phyloP scores from a whole-genome alignment of 2,888 invertebrate species.

The Archips crataeganus region DNA sequence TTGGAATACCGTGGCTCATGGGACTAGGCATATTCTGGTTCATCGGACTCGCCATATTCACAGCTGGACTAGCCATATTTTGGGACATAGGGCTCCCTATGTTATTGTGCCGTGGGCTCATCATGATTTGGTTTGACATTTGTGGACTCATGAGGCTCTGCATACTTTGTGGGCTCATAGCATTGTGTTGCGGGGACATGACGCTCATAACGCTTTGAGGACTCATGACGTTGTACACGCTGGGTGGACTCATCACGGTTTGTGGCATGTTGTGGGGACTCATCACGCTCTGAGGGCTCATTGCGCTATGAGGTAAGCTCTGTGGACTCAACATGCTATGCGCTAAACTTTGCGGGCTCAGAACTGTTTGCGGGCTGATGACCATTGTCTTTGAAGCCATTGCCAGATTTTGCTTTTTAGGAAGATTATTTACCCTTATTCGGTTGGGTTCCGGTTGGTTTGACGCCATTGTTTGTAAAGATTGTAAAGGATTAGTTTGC shows the following conservation, averaged over 20 bases:
- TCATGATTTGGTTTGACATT: conserved; percentile 79
- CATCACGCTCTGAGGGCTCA: conserved; percentile 80
- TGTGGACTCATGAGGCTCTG: conserved; percentile 80
- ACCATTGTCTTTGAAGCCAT: conserved; percentile 74
- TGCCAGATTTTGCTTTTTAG: conserved; percentile 69
- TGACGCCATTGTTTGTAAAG: conserved; percentile 76
- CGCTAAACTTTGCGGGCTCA: conserved; percentile 75
- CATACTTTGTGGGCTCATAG: conserved; percentile 81
- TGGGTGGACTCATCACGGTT: conserved; percentile 78
- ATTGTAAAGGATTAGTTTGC: conserved; percentile 71
- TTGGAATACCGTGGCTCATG: conserved; percentile 78
- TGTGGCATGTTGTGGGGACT: conserved; percentile 74
- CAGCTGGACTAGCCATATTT: conserved; percentile 72
- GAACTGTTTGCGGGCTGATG: conserved; percentile 72
- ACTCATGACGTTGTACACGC: conserved; percentile 78
- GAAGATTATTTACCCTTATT: conserved; percentile 66
- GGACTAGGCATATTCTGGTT: conserved; percentile 71
- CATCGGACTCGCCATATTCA: conserved; percentile 71
- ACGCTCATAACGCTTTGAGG: conserved; percentile 82
- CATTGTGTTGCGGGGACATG: conserved; percentile 81
- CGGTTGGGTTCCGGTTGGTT: conserved; percentile 76
- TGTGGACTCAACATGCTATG: conserved; percentile 80
- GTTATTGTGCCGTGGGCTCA: conserved; percentile 77
- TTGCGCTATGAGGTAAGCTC: conserved; percentile 77
- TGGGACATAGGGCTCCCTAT: conserved; percentile 67